These are phyloP conservation scores for Columba livia DNA, from an alignment of 2,113 vertebrate genomes.

Conservation along the genomic window DNA sequence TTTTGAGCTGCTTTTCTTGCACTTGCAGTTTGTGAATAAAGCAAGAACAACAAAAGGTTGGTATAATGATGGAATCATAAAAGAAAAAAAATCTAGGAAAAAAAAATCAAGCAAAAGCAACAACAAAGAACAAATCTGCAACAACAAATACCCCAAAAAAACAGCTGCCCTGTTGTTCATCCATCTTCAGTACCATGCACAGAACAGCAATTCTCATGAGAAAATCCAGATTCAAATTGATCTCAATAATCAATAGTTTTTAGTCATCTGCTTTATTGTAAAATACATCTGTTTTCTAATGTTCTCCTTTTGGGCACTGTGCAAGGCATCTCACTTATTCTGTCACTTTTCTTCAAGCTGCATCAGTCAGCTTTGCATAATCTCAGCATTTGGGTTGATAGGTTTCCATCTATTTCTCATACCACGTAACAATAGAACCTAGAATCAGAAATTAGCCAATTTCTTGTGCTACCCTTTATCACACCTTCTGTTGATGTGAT, in stretches of 20 bases:
- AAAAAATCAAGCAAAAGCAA: background rate
- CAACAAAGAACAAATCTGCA: no score
- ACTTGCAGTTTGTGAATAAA: background rate
- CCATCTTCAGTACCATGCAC: fast-evolving
- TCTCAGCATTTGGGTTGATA: background rate
- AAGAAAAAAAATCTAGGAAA: background rate
- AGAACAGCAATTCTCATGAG: background rate
- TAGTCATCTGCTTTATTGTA: background rate
- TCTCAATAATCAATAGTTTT: background rate
- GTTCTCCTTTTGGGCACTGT: background rate
- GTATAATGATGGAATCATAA: background rate
- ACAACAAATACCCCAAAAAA: background rate
- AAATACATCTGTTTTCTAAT: background rate
- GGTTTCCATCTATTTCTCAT: background rate
- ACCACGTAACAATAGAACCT: fast-evolving
- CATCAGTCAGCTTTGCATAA: background rate
- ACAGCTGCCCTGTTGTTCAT: background rate
- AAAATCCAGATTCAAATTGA: background rate
- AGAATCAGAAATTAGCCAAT: background rate
- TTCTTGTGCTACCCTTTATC: background rate
- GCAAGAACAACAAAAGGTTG: background rate
- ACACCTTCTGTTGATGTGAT: background rate
- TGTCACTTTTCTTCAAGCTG: background rate
- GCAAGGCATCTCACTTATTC: background rate
- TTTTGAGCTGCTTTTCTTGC: background rate